A percentile compares a stretch with the other conserved stretches of the same genome.
Conservation (phyloP, 1,140 invertebrate genomes). For the Neodiprion virginianus region DNA sequence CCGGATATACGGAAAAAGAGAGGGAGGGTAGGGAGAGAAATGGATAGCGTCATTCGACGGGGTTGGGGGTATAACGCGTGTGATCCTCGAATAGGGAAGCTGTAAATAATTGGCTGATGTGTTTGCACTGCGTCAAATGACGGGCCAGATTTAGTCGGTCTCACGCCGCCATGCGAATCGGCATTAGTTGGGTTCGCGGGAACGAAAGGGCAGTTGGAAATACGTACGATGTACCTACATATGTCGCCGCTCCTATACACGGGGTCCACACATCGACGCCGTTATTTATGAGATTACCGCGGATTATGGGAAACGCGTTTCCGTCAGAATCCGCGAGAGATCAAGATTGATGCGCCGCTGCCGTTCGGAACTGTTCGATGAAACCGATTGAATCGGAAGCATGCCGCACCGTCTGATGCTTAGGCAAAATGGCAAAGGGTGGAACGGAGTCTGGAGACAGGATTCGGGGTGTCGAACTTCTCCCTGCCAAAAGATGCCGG, state of each 20-base stretch:
- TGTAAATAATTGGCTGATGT: conserved; percentile 46
- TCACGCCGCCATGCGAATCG: background rate
- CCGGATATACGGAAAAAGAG: background rate
- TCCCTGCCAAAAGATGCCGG: background rate
- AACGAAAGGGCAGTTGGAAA: conserved; percentile 35
- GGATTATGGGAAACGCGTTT: conserved; percentile 51
- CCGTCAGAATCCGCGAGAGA: background rate
- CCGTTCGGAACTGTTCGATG: conserved; percentile 5
- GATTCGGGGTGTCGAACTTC: background rate
- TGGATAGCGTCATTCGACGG: background rate
- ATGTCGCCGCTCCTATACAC: conserved; percentile 26
- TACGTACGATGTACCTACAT: conserved; percentile 26
- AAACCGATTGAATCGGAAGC: too few species aligned
- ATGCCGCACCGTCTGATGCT: too few species aligned
- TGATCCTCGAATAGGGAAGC: conserved; percentile 26
- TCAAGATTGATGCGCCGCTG: conserved; percentile 14
- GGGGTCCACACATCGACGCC: conserved; percentile 26
- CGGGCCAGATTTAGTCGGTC: conserved; percentile 22
- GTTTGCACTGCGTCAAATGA: conserved; percentile 49
- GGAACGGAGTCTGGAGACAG: background rate
- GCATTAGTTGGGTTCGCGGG: conserved; percentile 14
- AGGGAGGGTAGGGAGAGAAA: too few species aligned
- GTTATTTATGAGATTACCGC: conserved; percentile 55
- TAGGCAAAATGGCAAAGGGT: background rate
- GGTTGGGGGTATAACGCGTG: background rate